A percentile compares a stretch with the other conserved stretches of the same genome.
phyloP scores from a whole-genome alignment of 2,888 invertebrate genomes.

The Philopedon plagiatum region DNA sequence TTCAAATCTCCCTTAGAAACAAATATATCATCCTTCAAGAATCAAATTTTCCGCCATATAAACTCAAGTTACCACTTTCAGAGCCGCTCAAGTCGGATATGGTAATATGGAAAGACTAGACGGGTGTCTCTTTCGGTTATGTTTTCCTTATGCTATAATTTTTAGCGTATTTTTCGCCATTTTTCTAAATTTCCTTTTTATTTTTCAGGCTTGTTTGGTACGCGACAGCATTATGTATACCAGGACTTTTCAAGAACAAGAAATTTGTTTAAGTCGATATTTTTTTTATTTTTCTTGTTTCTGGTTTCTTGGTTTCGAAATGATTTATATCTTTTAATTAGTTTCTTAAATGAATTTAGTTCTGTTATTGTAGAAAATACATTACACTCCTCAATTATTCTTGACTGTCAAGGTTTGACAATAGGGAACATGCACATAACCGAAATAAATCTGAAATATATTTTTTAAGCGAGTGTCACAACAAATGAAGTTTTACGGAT shows the following conservation, averaged over 20 bases:
- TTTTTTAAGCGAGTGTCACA: too few species aligned
- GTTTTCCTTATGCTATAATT: neutral
- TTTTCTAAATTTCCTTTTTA: neutral
- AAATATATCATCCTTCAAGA: neutral
- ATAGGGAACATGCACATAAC: too few species aligned
- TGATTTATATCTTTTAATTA: too few species aligned
- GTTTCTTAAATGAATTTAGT: too few species aligned
- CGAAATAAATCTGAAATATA: too few species aligned
- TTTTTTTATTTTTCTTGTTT: neutral
- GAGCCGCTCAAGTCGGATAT: neutral
- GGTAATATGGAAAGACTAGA: conserved; percentile 4
- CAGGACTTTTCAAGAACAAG: neutral
- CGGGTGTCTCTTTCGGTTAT: conserved; percentile 2
- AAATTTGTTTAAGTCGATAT: neutral
- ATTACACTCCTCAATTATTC: too few species aligned
- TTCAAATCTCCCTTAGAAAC: too few species aligned
- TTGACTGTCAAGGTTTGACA: too few species aligned
- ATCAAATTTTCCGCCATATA: conserved; percentile 10
- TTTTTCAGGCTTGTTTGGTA: conserved; percentile 6
- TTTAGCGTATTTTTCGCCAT: conserved; percentile 3
- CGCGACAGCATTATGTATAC: neutral
- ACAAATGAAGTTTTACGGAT: too few species aligned
- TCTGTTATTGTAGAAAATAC: too few species aligned
- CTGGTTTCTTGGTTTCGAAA: neutral
- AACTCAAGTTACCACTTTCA: neutral